Conservation (phyloP, 2,797 vertebrate species). For the Rhinophrynus dorsalis region DNA sequence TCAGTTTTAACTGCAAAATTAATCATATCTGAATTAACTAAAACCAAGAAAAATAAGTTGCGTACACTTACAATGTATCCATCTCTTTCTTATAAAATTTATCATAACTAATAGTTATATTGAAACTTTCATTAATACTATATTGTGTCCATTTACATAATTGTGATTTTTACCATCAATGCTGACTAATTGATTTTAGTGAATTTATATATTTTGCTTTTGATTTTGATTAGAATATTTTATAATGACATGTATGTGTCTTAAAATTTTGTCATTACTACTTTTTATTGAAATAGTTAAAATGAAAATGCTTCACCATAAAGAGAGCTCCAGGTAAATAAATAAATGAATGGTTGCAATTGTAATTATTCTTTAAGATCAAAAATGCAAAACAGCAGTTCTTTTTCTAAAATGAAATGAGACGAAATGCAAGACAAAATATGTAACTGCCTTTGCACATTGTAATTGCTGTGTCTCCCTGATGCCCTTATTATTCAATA, state of each 20-base stretch:
- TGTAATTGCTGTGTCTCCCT: constrained; percentile 49
- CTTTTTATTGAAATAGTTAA: constrained; percentile 50
- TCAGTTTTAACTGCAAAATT: no score
- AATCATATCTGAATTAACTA: no score
- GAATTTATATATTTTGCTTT: no score
- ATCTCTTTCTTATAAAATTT: no score
- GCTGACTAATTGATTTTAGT: no score
- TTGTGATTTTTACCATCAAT: no score
- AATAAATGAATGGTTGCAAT: constrained; percentile 59
- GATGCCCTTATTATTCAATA: constrained; percentile 52
- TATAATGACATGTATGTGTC: constrained; percentile 1
- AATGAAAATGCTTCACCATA: constrained; percentile 49
- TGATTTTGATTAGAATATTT: no score
- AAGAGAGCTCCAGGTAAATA: constrained; percentile 56
- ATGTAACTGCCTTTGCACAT: constrained; percentile 51
- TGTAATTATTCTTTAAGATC: constrained; percentile 64
- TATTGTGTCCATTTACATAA: no score
- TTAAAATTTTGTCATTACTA: constrained; percentile 52
- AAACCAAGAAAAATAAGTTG: no score
- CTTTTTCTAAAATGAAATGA: constrained; percentile 51
- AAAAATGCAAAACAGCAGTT: constrained; percentile 57
- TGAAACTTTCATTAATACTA: no score
- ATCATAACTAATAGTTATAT: no score
- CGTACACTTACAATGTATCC: no score
- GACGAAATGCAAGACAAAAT: constrained; percentile 42